These are phyloP conservation scores for Caenorhabditis plicata DNA, from an alignment of 2,888 invertebrate genomes.

Conservation along the genomic window DNA sequence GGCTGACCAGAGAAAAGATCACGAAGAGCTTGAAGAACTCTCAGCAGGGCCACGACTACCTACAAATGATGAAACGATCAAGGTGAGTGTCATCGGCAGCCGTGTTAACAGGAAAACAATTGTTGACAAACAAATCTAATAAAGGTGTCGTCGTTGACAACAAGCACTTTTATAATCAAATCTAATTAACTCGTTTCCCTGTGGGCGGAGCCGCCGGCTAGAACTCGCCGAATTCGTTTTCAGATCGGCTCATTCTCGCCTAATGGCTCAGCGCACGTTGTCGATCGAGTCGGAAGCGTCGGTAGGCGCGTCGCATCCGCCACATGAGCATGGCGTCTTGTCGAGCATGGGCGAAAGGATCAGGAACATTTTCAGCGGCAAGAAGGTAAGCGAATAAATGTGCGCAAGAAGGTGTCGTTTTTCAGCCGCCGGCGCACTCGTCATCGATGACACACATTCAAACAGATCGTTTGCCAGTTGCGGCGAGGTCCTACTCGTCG, in stretches of 20 bases:
- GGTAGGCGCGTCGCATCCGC: slow-evolving; percentile 4
- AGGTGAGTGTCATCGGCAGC: no score
- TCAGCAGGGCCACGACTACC: slow-evolving; percentile 14
- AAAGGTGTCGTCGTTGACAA: no score
- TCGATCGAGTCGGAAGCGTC: slow-evolving; percentile 20
- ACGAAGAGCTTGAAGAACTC: slow-evolving; percentile 13
- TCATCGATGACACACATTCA: slow-evolving; percentile 1
- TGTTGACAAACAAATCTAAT: no score
- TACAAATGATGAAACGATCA: slow-evolving; percentile 26
- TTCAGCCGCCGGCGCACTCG: slow-evolving; percentile 12
- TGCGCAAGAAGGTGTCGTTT: not conserved
- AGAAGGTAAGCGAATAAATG: no score
- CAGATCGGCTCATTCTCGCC: slow-evolving; percentile 23
- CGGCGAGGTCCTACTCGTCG: slow-evolving; percentile 4
- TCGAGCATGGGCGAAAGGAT: slow-evolving; percentile 27
- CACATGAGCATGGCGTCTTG: slow-evolving; percentile 25
- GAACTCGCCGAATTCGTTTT: no score
- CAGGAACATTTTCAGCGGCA: slow-evolving; percentile 17
- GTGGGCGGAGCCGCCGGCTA: no score
- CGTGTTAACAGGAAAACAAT: no score
- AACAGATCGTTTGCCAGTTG: slow-evolving; percentile 1
- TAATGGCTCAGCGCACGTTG: slow-evolving; percentile 19
- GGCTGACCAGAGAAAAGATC: slow-evolving; percentile 18
- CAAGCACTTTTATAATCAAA: no score
- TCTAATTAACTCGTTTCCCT: no score